A percentile compares a stretch with the other conserved stretches of the same genome.
Conservation (phyloP, 2,888 invertebrate species). For the Dromius quadrimaculatus region DNA sequence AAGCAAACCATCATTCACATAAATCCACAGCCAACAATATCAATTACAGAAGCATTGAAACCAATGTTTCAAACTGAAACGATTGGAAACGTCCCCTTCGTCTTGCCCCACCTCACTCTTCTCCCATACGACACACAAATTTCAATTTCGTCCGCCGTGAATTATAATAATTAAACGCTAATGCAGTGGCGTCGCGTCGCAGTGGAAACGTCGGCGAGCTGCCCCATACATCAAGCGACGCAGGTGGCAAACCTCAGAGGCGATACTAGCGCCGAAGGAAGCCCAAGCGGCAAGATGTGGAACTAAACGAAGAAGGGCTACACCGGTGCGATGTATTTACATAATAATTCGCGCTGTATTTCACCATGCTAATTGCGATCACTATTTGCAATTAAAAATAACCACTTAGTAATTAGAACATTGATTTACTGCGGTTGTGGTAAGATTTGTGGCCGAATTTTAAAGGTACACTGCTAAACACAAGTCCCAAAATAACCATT, state of each 20-base stretch:
- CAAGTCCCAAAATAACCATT: too few species aligned
- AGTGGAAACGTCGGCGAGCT: slow-evolving; percentile 4
- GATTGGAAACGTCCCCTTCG: too few species aligned
- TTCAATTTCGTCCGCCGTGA: slow-evolving; percentile 12
- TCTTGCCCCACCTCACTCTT: too few species aligned
- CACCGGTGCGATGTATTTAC: slow-evolving; percentile 51
- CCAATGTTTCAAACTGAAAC: background rate
- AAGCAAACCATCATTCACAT: background rate
- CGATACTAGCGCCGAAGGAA: background rate
- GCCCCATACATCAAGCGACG: slow-evolving; percentile 40
- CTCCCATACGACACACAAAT: slow-evolving; percentile 18
- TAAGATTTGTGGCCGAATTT: slow-evolving; percentile 58
- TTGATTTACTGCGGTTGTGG: slow-evolving; percentile 59
- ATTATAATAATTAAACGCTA: slow-evolving; percentile 52
- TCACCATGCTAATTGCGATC: slow-evolving; percentile 61
- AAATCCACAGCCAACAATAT: slow-evolving; percentile 1
- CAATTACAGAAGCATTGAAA: background rate
- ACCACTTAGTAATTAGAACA: slow-evolving; percentile 62
- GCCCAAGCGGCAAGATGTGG: background rate
- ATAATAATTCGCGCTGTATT: slow-evolving; percentile 55
- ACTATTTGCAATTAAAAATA: slow-evolving; percentile 64
- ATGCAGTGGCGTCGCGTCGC: slow-evolving; percentile 19
- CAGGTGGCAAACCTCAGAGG: slow-evolving; percentile 30
- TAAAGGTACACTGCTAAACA: slow-evolving; percentile 54
- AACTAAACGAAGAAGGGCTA: background rate